Base-by-base conservation (phyloP, 2,888 invertebrate species). In the Rambutsinella grinnellia region DNA sequence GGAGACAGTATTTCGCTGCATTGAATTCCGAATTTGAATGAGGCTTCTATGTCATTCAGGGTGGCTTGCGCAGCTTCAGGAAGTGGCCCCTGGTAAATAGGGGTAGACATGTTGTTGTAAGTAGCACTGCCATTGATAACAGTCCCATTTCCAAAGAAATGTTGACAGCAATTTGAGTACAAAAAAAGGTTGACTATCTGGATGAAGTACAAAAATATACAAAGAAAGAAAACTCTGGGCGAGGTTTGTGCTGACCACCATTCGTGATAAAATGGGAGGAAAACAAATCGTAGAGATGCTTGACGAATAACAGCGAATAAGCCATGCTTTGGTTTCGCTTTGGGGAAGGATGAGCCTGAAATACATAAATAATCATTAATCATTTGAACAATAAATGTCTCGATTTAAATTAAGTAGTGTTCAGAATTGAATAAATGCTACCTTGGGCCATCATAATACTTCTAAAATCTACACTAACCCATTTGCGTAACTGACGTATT, bases 171-270 rank as follows among this genome's bases (percentile, higher is more conserved):
- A 44, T 79, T 71, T 63, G 84, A 88, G 85, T 90, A 92, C 60
- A 91, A 84, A 17, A 87, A 86, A 63, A 91, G 88, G 85, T 92
- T 93, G 80, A 90, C 83, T 60, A 92, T 85, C 88, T 96, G 95
- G 81, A 94, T 88, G 61, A 91, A 84, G 88, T 97, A 97, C 27
- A 97, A 87, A 26, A 94, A 88, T 69, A 96, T 90, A 82, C 95
- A 89, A 44, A 86, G 65, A 74, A 89, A 88, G 85, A 93, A 94
- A 81, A 94, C 91, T 78, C 90, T 89, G 3, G 90, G 88, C 6
- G 95, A 94, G 5, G 96, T 96, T 87, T 97, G 96, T 85, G 92
- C 91, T 46, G 92, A 91, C 95, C 95, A 97, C 97, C 97, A 97
- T 86, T 91, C 91, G 85, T 91, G 91, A 85, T 94, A 92, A 19